phyloP scores from a whole-genome alignment of 1,140 invertebrate species.

The Lucilia sericata region DNA sequence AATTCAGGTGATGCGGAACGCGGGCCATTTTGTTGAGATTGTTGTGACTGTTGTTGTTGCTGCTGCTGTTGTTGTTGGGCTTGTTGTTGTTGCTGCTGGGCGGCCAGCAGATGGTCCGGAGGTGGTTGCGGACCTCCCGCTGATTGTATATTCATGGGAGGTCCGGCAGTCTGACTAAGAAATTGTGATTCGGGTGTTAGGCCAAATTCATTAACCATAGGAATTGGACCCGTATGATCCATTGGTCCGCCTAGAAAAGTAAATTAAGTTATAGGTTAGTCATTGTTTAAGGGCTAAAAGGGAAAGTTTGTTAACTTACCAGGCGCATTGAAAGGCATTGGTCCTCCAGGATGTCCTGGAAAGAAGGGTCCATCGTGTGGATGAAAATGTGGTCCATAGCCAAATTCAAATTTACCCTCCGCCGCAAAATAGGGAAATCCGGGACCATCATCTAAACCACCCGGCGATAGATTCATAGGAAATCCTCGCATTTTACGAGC shows the following conservation, averaged over 20 bases:
- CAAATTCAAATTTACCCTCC: constrained; percentile 90
- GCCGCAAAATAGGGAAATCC: constrained; percentile 88
- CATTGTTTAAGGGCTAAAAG: neutral
- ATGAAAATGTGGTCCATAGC: constrained; percentile 87
- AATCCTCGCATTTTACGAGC: constrained; percentile 91
- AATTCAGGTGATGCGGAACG: constrained; percentile 70
- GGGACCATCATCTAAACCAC: constrained; percentile 82
- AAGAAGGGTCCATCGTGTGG: constrained; percentile 89
- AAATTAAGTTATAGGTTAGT: constrained; percentile 33
- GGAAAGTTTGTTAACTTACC: constrained; percentile 69
- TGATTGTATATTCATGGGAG: constrained; percentile 72
- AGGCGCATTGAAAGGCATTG: constrained; percentile 80
- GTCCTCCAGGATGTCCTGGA: constrained; percentile 79
- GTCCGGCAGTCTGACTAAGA: constrained; percentile 72
- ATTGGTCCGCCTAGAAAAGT: constrained; percentile 73
- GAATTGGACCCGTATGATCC: constrained; percentile 76
- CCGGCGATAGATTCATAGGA: constrained; percentile 89
- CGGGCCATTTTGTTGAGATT: constrained; percentile 66
- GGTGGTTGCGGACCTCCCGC: constrained; percentile 71
- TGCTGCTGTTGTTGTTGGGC: constrained; percentile 53
- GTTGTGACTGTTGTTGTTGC: constrained; percentile 52
- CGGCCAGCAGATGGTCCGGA: constrained; percentile 63
- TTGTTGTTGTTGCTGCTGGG: constrained; percentile 58
- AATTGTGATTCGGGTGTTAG: constrained; percentile 75
- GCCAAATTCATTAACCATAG: constrained; percentile 75